Evolutionary conservation across 2,113 vertebrate species (phyloP).

Genomic region (Trematomus loennbergii): DNA sequence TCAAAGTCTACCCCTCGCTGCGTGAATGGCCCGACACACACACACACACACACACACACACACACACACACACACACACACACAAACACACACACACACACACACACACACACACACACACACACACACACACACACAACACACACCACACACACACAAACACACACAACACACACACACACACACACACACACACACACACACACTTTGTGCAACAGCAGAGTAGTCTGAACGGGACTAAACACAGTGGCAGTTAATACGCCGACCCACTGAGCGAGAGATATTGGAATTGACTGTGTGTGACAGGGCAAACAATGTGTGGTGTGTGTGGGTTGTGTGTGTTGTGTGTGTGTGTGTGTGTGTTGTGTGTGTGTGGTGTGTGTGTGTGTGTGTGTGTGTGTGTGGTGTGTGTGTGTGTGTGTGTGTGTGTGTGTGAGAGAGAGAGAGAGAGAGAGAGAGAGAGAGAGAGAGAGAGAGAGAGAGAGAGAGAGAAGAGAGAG

Average conservation of each 20-base stretch:
- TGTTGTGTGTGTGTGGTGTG: too few species aligned
- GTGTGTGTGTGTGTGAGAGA: too few species aligned
- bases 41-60: too few species aligned
- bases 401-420: too few species aligned
- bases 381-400: too few species aligned
- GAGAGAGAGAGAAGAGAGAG: too few species aligned
- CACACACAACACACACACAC: too few species aligned
- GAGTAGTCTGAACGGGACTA: conserved; percentile 14
- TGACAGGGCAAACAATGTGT: conserved; percentile 4
- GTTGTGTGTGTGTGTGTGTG: conserved; percentile 17
- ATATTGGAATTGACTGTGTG: conserved; percentile 32
- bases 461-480: too few species aligned
- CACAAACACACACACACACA: background rate
- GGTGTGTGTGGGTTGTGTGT: too few species aligned
- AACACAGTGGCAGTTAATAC: conserved; percentile 42
- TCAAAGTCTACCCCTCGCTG: conserved; percentile 49
- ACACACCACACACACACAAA: too few species aligned
- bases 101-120: background rate
- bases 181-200: too few species aligned
- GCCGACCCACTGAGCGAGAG: conserved; percentile 34
- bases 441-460: background rate
- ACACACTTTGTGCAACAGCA: background rate
- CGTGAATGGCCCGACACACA: conserved; percentile 42
- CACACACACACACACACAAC: too few species aligned
- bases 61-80: background rate